Evolutionary conservation across 1,140 invertebrate genomes (phyloP).

Genomic region (Bactericera cockerelli): DNA sequence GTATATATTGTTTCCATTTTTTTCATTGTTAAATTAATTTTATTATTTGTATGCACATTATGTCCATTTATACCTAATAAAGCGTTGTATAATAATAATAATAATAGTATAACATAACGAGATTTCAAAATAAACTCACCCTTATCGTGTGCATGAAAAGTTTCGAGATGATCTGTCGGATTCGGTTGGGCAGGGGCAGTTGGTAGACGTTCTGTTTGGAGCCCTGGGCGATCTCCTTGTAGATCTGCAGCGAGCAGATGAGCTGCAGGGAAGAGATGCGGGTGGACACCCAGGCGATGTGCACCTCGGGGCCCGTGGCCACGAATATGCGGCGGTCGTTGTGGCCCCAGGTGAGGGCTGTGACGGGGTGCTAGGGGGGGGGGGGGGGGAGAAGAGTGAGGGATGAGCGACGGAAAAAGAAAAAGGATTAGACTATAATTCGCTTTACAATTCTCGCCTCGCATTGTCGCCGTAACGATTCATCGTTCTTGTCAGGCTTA

Average conservation of each 20-base stretch:
- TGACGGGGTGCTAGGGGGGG: constrained; percentile 52
- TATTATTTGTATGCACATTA: too few relatives aligned
- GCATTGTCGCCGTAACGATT: too few relatives aligned
- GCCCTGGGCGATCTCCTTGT: constrained; percentile 31
- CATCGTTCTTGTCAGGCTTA: too few relatives aligned
- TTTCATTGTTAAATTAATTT: too few relatives aligned
- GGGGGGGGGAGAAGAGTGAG: too few relatives aligned
- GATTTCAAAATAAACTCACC: constrained; percentile 35
- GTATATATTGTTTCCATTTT: too few relatives aligned
- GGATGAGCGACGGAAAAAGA: too few relatives aligned
- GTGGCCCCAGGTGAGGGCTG: constrained; percentile 93
- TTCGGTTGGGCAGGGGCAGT: constrained; percentile 57
- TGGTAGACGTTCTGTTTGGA: constrained; percentile 35
- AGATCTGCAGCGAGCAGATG: constrained; percentile 59
- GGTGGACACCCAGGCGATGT: constrained; percentile 83
- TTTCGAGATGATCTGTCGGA: constrained; percentile 67
- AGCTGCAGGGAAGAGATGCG: constrained; percentile 78
- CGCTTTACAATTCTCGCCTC: too few relatives aligned
- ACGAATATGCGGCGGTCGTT: constrained; percentile 88
- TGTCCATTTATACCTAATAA: too few relatives aligned
- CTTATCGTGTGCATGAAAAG: constrained; percentile 91
- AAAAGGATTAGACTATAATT: too few relatives aligned
- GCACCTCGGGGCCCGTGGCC: constrained; percentile 72
- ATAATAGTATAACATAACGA: too few relatives aligned
- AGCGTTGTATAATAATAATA: too few relatives aligned